Conservation (phyloP, 1,140 invertebrate genomes). For the Leguminivora glycinivorella region DNA sequence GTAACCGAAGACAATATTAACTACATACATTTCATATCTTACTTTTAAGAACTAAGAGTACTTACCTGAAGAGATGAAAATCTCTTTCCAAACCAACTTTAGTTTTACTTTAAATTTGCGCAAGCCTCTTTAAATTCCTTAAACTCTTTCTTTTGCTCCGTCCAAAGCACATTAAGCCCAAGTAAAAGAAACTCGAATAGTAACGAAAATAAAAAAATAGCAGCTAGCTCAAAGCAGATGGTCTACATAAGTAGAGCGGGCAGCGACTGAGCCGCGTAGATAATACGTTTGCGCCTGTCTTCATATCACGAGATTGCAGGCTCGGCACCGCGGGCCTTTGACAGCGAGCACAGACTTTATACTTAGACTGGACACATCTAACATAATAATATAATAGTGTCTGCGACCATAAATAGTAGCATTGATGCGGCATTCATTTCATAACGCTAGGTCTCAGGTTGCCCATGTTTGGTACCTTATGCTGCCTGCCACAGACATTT, state of each 20-base stretch:
- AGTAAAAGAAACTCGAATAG: background rate
- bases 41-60: too few species aligned
- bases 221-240: slow-evolving; percentile 25
- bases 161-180: background rate
- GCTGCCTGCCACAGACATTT: too few species aligned
- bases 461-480: too few species aligned
- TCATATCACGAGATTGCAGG: slow-evolving; percentile 47
- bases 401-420: slow-evolving; percentile 37
- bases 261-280: slow-evolving; percentile 35
- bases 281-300: slow-evolving; percentile 38
- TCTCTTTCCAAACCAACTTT: too few species aligned
- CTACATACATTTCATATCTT: too few species aligned
- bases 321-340: slow-evolving; percentile 33
- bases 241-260: slow-evolving; percentile 17
- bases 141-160: too few species aligned
- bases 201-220: background rate
- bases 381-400: background rate
- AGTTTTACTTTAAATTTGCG: too few species aligned
- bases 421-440: slow-evolving; percentile 32
- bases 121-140: too few species aligned
- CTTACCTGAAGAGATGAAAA: too few species aligned
- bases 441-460: slow-evolving; percentile 44
- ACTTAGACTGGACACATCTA: slow-evolving; percentile 1
- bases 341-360: background rate
- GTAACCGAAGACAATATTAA: too few species aligned